These are phyloP conservation scores for Coelinius sp. DNA, from an alignment of 2,888 invertebrate genomes.

Conservation along the genomic window DNA sequence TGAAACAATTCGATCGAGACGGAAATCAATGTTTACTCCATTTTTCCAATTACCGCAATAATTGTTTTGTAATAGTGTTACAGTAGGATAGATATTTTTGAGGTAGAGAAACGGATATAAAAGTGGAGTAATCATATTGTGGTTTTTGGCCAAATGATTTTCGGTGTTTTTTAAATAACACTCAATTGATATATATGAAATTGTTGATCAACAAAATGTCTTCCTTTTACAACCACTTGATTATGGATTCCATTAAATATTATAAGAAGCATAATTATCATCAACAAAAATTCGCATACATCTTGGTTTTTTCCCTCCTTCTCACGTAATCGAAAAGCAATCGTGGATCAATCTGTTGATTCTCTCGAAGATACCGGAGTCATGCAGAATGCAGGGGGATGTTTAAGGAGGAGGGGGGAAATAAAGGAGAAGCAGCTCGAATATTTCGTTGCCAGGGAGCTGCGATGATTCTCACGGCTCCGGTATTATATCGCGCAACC, in stretches of 20 bases:
- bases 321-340: constrained; percentile 17
- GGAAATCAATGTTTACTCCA: too few relatives aligned
- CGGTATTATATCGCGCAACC: constrained; percentile 43
- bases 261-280: background rate
- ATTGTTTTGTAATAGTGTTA: constrained; percentile 34
- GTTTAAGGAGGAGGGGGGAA: background rate
- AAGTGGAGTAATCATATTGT: constrained; percentile 29
- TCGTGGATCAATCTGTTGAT: constrained; percentile 23
- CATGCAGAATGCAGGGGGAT: constrained; percentile 17
- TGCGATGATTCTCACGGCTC: constrained; percentile 62
- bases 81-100: constrained; percentile 28
- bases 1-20: background rate
- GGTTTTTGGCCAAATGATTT: constrained; percentile 16
- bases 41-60: constrained; percentile 23
- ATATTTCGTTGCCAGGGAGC: constrained; percentile 32
- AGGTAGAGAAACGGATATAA: constrained; percentile 33
- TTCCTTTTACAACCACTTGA: too few relatives aligned
- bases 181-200: too few relatives aligned
- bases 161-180: too few relatives aligned
- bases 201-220: too few relatives aligned
- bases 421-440: background rate
- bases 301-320: background rate
- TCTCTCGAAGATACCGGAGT: constrained; percentile 10
- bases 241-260: too few relatives aligned
- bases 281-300: background rate